Percentiles rank a stretch among this genome's conserved stretches.
Conservation (phyloP, 2,113 vertebrate species). For the Orcinus orca region DNA sequence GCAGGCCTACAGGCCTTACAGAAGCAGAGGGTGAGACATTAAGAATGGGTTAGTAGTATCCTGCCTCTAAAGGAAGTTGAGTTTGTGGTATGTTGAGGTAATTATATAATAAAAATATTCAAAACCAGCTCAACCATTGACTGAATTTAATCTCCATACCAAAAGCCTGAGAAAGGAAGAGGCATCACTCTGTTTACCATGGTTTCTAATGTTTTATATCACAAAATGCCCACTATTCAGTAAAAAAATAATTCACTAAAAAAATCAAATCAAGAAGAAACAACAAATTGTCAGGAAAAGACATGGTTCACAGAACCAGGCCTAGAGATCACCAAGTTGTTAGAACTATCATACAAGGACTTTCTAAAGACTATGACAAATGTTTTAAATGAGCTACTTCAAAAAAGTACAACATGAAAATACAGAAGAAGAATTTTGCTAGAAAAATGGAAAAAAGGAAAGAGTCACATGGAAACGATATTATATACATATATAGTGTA, state of each 20-base stretch:
- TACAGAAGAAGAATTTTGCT: not conserved
- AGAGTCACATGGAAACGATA: not conserved
- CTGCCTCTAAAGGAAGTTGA: not conserved
- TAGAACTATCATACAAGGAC: not conserved
- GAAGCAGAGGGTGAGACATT: not conserved
- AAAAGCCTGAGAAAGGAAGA: not conserved
- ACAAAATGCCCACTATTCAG: not conserved
- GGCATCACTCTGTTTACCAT: not conserved
- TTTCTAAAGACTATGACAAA: not conserved
- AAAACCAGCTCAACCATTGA: not conserved
- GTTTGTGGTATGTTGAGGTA: not conserved
- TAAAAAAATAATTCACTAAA: not conserved
- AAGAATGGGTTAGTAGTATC: not conserved
- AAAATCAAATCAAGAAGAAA: not conserved
- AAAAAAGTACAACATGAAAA: not conserved
- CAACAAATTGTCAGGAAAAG: not conserved
- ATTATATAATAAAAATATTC: not conserved
- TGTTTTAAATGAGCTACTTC: not conserved
- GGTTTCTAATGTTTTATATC: not conserved
- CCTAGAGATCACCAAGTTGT: not conserved
- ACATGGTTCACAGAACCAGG: not conserved
- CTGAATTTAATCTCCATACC: not conserved
- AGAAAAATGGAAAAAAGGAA: not conserved
- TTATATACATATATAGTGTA: not conserved
- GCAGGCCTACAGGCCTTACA: not conserved